A percentile compares a stretch with the other conserved stretches of the same genome.
Evolutionary conservation across 2,888 invertebrate species (phyloP).

Genomic region (Leistus spinibarbis): DNA sequence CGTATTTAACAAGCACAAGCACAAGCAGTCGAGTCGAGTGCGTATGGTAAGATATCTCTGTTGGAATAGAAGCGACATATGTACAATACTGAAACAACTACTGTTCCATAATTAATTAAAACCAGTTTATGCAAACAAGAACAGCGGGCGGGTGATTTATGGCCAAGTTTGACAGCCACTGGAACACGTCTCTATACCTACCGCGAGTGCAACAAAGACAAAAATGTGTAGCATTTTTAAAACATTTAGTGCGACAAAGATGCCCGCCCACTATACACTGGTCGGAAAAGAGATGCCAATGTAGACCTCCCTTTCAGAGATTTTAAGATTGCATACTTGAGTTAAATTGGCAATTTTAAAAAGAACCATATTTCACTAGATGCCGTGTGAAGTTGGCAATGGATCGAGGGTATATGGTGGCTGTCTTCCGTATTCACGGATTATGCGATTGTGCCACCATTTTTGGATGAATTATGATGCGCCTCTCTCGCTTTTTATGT

Average conservation of each 20-base stretch:
- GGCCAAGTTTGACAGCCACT: neutral
- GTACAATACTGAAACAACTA: neutral
- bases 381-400: neutral
- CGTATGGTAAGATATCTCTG: neutral
- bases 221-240: neutral
- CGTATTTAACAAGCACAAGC: too few species aligned
- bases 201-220: neutral
- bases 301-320: conserved; percentile 12
- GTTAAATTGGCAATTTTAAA: conserved; percentile 38
- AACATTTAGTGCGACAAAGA: neutral
- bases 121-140: neutral
- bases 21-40: too few species aligned
- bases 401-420: neutral
- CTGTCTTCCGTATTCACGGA: neutral
- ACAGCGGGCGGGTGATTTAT: neutral
- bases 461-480: neutral
- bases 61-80: neutral
- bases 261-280: neutral
- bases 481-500: neutral
- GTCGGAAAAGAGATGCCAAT: neutral
- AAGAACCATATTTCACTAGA: conserved; percentile 33
- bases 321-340: conserved; percentile 39
- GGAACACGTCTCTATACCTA: conserved; percentile 7
- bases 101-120: neutral
- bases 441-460: neutral